phyloP scores from a whole-genome alignment of 2,113 vertebrate species.

The Sminthopsis crassicaudata region DNA sequence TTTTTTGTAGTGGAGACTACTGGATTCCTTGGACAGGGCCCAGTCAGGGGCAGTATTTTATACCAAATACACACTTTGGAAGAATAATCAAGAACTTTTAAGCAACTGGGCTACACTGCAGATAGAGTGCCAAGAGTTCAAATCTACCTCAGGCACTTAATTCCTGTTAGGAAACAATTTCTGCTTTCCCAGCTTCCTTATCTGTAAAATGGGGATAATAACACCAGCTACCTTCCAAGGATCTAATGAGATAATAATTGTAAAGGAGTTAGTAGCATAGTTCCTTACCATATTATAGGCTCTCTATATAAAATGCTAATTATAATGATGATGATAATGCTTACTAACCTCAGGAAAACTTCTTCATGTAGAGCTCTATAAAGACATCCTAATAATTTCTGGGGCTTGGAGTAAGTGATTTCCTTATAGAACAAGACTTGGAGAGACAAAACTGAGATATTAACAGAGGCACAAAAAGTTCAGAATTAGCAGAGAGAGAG shows the following conservation, averaged over 20 bases:
- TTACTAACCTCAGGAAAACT: slow-evolving; percentile 32
- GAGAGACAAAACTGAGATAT: slow-evolving; percentile 35
- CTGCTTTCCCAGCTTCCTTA: background rate
- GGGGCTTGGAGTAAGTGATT: background rate
- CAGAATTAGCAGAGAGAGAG: background rate
- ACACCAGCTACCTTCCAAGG: background rate
- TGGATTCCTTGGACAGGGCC: background rate
- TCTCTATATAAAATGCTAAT: background rate
- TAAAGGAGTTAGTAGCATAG: background rate
- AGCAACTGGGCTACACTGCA: background rate
- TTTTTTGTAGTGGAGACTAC: background rate
- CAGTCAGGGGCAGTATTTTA: background rate
- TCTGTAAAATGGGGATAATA: background rate
- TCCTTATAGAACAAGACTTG: background rate
- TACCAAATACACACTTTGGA: background rate
- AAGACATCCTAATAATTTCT: background rate
- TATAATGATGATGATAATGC: background rate
- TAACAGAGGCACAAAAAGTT: slow-evolving; percentile 28
- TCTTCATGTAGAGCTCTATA: slow-evolving; percentile 27
- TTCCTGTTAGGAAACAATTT: background rate
- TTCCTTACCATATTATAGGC: background rate
- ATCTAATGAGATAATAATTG: background rate
- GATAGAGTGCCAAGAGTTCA: background rate
- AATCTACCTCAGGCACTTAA: background rate
- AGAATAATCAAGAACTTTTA: background rate